Evolutionary conservation across 64 coral and sea anemone genomes (phyloP), one percentile per base, ranked within the genome.

Genomic region (Pocillopora damicornis): DNA sequence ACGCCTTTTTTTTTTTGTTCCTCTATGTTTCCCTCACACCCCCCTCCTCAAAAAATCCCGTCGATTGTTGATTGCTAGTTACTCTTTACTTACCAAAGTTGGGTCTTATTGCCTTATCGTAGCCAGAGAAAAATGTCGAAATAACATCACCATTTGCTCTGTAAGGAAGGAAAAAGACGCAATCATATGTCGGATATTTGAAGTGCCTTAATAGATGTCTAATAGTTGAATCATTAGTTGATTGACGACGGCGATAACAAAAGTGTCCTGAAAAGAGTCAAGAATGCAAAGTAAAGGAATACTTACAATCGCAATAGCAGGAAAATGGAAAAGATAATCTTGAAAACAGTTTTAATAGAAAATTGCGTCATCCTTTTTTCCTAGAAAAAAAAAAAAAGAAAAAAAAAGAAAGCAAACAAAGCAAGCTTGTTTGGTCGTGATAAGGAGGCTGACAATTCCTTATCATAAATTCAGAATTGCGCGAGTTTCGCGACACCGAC

Each of bases 81-180:
- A 1, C 60, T 61, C 10, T 6, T 20, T 22, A 68, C 65, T 68
- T 17, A 68, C 65, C 65, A 68, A 68, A n/a, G 23, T 68, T 22
- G 7, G 65, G 65, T 68, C 65, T 68, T 14, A 84, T 16, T 0
- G 37, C 37, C 56, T 71, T 84, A 64, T 84, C 81, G 81, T 84
- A 84, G 18, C 71, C 11, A 10, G 61, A 7, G 64, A 84, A 71
- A 72, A 71, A 68, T 2, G 1, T 36, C 5, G 81, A 68, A 45
- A 84, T 20, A 1, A 71, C 22, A 22, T 71, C 64, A 18, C 63
- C 62, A 23, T 71, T 18, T 17, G 22, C 11, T 71, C 81, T 84
- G 81, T 35, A 63, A 68, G 18, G 18, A 79, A 79, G 58, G 5
- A 76, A 42, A 15, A 74, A 74, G 4, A 34, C 23, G 60, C 17